Conservation (phyloP, 30 jellyfish, hydroid and myxozoan genomes). For the Morbakka virulenta region DNA sequence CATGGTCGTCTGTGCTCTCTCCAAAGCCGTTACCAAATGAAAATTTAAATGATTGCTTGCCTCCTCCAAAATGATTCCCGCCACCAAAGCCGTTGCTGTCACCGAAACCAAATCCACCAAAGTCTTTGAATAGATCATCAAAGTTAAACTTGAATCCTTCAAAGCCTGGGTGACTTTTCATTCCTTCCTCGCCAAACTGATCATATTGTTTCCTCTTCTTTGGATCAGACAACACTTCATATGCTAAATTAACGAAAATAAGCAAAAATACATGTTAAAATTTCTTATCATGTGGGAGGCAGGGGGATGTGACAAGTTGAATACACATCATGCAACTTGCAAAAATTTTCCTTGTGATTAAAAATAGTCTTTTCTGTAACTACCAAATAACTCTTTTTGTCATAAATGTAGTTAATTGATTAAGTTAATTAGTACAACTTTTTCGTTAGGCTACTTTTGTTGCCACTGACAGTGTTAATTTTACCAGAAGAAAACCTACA, state of each 20-base stretch:
- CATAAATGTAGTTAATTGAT: too few species aligned
- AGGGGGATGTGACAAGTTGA: too few species aligned
- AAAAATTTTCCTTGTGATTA: too few species aligned
- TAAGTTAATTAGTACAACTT: too few species aligned
- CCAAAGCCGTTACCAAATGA: conserved; percentile 34
- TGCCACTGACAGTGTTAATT: too few species aligned
- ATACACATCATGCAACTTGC: too few species aligned
- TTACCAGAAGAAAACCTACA: too few species aligned
- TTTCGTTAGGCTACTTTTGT: too few species aligned
- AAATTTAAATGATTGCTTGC: conserved; percentile 47
- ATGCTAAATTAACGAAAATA: conserved; percentile 49
- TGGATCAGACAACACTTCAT: conserved; percentile 93
- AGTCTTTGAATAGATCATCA: conserved; percentile 79
- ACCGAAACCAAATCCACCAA: conserved; percentile 50
- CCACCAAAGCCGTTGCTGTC: not conserved
- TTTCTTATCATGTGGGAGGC: too few species aligned
- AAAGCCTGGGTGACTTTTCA: conserved; percentile 93
- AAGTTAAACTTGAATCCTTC: conserved; percentile 80
- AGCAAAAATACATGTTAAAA: too few species aligned
- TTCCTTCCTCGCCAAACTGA: conserved; percentile 93
- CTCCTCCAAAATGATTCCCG: not conserved
- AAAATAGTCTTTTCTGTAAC: too few species aligned
- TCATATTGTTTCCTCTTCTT: conserved; percentile 91
- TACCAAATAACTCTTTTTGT: too few species aligned
- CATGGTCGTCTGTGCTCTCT: conserved; percentile 34